A percentile compares a stretch with the other conserved stretches of the same genome.
These are phyloP conservation scores for Galeopsomyia nigrocyanea DNA, from an alignment of 2,888 invertebrate genomes.

Conservation along the genomic window DNA sequence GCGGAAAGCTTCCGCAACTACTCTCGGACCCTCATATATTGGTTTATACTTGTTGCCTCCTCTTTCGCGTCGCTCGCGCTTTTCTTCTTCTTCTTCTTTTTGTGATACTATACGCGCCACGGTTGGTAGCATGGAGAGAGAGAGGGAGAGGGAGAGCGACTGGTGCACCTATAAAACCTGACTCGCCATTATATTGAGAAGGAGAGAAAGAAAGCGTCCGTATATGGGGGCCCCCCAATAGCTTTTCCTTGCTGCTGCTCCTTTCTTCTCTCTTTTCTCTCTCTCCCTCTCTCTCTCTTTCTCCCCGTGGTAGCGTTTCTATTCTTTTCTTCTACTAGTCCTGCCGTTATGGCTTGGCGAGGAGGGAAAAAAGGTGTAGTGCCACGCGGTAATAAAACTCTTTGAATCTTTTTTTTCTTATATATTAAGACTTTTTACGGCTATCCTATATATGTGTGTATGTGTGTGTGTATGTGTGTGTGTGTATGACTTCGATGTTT, in stretches of 20 bases:
- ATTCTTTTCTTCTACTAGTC: constrained; percentile 23
- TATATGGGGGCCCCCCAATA: constrained; percentile 41
- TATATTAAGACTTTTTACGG: constrained; percentile 42
- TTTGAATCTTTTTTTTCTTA: constrained; percentile 41
- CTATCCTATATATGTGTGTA: constrained; percentile 9
- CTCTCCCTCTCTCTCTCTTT: no score
- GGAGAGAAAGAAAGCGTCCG: constrained; percentile 22
- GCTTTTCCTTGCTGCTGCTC: constrained; percentile 36
- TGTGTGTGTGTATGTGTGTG: no score
- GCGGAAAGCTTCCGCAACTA: constrained; percentile 57
- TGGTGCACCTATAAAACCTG: constrained; percentile 63
- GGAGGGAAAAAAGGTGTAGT: constrained; percentile 16
- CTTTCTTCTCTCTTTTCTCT: no score
- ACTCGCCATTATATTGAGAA: constrained; percentile 59
- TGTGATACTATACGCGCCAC: background rate
- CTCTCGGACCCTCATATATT: background rate
- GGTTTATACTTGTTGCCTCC: background rate
- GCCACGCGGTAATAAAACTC: constrained; percentile 38
- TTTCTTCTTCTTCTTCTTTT: constrained; percentile 22
- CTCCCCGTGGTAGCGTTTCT: no score
- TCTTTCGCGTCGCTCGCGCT: background rate
- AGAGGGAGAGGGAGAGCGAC: constrained; percentile 53
- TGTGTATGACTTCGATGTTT: constrained; percentile 29
- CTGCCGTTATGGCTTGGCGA: constrained; percentile 25
- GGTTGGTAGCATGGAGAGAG: no score